A percentile compares a stretch with the other conserved stretches of the same genome.
Evolutionary conservation across 2,797 vertebrate genomes (phyloP).

Genomic region (Pterois miles): DNA sequence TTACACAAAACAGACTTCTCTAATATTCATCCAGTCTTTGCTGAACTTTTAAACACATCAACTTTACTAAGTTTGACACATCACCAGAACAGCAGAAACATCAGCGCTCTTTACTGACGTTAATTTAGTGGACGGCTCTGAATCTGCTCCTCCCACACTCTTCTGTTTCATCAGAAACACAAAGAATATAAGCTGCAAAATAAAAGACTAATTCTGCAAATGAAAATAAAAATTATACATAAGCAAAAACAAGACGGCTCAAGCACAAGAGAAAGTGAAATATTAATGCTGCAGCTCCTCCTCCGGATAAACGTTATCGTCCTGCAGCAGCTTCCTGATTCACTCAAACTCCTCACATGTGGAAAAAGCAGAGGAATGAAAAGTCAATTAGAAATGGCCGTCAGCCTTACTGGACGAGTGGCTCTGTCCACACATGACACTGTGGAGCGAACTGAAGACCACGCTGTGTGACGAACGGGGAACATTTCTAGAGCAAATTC

Average conservation of each 20-base stretch:
- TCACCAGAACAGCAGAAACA: neutral
- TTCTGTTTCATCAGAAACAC: neutral
- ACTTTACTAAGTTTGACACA: neutral
- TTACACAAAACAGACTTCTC: too few species aligned
- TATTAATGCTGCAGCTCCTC: neutral
- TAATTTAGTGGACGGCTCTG: neutral
- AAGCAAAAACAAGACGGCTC: neutral
- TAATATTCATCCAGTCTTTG: too few species aligned
- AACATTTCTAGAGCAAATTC: too few species aligned
- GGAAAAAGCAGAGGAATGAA: neutral
- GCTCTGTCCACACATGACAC: neutral
- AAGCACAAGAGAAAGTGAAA: neutral
- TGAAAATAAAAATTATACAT: neutral
- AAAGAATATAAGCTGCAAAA: neutral
- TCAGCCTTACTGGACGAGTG: neutral
- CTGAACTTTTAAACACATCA: neutral
- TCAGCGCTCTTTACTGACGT: neutral
- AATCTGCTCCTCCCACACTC: neutral
- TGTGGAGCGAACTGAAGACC: neutral
- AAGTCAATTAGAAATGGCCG: neutral
- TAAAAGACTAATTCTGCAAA: neutral
- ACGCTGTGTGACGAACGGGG: neutral
- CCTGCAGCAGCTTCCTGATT: neutral
- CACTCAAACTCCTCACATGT: neutral
- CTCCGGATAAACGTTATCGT: neutral